Conservation (phyloP, 2,888 invertebrate species). For the Hemistola chrysoprasaria region DNA sequence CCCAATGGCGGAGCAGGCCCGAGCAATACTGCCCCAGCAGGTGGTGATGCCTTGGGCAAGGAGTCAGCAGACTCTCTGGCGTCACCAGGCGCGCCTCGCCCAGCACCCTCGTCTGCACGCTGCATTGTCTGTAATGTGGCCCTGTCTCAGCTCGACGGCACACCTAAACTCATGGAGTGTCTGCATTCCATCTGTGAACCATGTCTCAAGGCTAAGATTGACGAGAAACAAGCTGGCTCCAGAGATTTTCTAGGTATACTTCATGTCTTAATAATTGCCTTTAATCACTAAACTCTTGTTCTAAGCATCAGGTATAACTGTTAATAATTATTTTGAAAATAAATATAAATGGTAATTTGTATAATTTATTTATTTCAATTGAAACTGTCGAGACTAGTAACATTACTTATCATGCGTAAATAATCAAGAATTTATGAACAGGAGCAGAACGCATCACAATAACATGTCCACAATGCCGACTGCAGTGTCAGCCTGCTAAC, state of each 20-base stretch:
- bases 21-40: background rate
- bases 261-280: no score
- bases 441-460: conserved; percentile 73
- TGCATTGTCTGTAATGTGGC: conserved; percentile 76
- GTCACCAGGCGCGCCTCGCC: conserved; percentile 52
- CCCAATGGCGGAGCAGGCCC: conserved; percentile 20
- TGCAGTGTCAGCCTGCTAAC: conserved; percentile 86
- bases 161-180: conserved; percentile 93
- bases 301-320: no score
- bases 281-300: no score
- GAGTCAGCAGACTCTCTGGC: conserved; percentile 65
- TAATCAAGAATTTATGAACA: conserved; percentile 29
- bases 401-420: no score
- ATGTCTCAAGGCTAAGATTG: conserved; percentile 87
- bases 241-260: conserved; percentile 63
- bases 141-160: conserved; percentile 63
- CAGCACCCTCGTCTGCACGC: conserved; percentile 59
- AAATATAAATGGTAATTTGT: no score
- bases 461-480: conserved; percentile 88
- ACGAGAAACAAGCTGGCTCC: conserved; percentile 60
- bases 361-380: no score
- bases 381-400: no score
- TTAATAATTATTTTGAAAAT: no score
- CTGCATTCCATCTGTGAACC: conserved; percentile 92
- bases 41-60: conserved; percentile 23